A percentile compares a stretch with the other conserved stretches of the same genome.
These are phyloP conservation scores for Hermaeophaga mercurialis DNA, from an alignment of 2,888 invertebrate species.

Conservation along the genomic window DNA sequence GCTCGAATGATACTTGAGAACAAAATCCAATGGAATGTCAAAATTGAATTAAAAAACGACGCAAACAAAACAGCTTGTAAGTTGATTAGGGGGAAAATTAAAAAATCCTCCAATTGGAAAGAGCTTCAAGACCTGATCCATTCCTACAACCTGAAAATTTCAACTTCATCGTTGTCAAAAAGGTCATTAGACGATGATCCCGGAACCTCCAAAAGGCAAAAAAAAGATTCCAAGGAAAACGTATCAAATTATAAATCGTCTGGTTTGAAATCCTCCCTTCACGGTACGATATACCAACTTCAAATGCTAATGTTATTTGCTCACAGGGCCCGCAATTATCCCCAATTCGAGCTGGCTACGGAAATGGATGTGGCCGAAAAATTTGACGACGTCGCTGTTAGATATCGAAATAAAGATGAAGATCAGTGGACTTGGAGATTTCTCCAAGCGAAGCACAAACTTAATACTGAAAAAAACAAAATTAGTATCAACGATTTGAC, in stretches of 20 bases:
- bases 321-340: slow-evolving; percentile 7
- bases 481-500: slow-evolving; percentile 20
- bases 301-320: slow-evolving; percentile 24
- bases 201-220: neutral
- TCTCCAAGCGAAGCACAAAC: slow-evolving; percentile 32
- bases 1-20: neutral
- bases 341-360: slow-evolving; percentile 18
- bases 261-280: slow-evolving; percentile 14
- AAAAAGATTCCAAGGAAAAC: too few species aligned
- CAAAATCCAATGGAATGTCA: neutral
- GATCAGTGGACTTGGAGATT: slow-evolving; percentile 24
- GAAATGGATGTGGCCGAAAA: slow-evolving; percentile 33
- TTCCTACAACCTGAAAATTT: too few species aligned
- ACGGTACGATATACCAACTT: slow-evolving; percentile 23
- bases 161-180: neutral
- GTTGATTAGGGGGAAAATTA: neutral
- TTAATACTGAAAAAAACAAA: neutral
- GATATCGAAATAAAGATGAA: slow-evolving; percentile 2
- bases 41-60: neutral
- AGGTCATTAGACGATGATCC: neutral
- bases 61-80: neutral
- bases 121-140: neutral
- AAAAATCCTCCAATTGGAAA: neutral
- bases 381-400: slow-evolving; percentile 32
- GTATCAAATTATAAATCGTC: neutral